Percentiles rank a stretch among this genome's conserved stretches.
phyloP scores from a whole-genome alignment of 1,140 invertebrate genomes.

The Galleria mellonella region DNA sequence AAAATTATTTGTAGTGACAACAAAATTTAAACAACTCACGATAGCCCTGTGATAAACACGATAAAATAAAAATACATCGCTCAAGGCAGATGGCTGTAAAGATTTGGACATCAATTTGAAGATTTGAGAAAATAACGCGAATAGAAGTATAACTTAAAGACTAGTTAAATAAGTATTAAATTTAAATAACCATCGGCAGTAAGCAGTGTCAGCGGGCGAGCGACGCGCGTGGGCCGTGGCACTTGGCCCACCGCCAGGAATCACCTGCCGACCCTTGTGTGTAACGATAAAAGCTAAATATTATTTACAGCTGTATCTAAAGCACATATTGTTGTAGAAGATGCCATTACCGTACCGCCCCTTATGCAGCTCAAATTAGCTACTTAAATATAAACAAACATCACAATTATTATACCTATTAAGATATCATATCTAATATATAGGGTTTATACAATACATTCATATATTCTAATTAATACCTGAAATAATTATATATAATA shows the following conservation, averaged over 20 bases:
- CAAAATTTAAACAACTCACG: slow-evolving; percentile 10
- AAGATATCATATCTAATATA: no score
- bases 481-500: no score
- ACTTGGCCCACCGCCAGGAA: slow-evolving; percentile 43
- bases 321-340: slow-evolving; percentile 29
- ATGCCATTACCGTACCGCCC: slow-evolving; percentile 4
- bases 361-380: not conserved
- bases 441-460: no score
- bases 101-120: slow-evolving; percentile 61
- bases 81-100: slow-evolving; percentile 42
- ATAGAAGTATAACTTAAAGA: no score
- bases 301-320: slow-evolving; percentile 53
- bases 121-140: slow-evolving; percentile 5
- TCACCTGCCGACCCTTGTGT: slow-evolving; percentile 61
- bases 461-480: no score
- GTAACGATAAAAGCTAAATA: slow-evolving; percentile 53
- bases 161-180: not conserved
- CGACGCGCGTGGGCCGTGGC: slow-evolving; percentile 34
- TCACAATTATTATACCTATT: no score
- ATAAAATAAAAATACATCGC: slow-evolving; percentile 49
- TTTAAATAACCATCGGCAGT: not conserved
- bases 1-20: no score
- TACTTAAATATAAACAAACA: not conserved
- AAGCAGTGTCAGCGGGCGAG: slow-evolving; percentile 22
- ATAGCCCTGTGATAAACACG: slow-evolving; percentile 29